Conservation (phyloP, 1,140 invertebrate genomes). For the Ceratitis capitata region DNA sequence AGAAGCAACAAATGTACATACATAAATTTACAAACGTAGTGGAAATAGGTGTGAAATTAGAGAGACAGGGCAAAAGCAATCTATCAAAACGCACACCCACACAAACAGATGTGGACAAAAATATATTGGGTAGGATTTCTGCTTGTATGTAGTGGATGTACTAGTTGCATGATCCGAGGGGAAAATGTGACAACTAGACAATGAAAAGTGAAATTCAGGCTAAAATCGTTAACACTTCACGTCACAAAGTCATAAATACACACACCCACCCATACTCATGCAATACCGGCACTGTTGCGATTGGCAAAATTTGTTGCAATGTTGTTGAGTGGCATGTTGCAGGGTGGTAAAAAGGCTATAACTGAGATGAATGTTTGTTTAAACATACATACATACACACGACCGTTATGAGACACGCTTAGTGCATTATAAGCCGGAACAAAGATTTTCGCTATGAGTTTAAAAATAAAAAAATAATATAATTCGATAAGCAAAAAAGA, state of each 20-base stretch:
- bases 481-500: not conserved
- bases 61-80: not conserved
- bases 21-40: too few relatives aligned
- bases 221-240: slow-evolving; percentile 20
- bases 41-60: too few relatives aligned
- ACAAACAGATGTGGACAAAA: not conserved
- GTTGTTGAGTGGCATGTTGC: not conserved
- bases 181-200: not conserved
- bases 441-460: not conserved
- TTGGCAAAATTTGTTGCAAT: not conserved
- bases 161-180: not conserved
- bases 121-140: too few relatives aligned
- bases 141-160: not conserved
- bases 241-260: not conserved
- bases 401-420: not conserved
- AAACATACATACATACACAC: not conserved
- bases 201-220: slow-evolving; percentile 31
- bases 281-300: not conserved
- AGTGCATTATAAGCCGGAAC: not conserved
- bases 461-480: not conserved
- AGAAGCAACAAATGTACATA: not conserved
- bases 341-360: not conserved
- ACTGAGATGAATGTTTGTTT: not conserved
- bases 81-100: not conserved
- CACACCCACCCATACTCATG: not conserved